Evolutionary conservation across 2,888 invertebrate species (phyloP).

Genomic region (Hypercompe scribonia): DNA sequence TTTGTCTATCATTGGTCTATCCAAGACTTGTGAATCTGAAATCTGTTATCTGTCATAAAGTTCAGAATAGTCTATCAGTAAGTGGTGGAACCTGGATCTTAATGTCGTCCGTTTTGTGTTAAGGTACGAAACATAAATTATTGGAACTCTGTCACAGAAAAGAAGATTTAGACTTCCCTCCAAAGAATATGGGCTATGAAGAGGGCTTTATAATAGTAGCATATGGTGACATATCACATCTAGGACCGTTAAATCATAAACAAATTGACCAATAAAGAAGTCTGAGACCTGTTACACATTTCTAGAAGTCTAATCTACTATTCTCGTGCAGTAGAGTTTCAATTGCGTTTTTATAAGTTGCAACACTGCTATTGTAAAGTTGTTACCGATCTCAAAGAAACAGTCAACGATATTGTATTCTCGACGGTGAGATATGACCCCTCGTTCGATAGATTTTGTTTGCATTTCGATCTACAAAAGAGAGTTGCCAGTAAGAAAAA

Average conservation of each 20-base stretch:
- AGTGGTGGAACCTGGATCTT: too few species aligned
- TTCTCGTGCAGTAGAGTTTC: slow-evolving; percentile 20
- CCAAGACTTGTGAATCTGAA: too few species aligned
- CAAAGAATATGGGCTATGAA: too few species aligned
- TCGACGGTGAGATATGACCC: not conserved
- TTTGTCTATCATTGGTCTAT: too few species aligned
- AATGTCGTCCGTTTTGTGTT: not conserved
- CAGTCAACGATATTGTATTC: not conserved
- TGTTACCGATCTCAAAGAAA: not conserved
- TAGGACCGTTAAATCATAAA: too few species aligned
- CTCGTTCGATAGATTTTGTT: not conserved
- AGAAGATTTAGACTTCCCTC: not conserved
- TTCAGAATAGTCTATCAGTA: too few species aligned
- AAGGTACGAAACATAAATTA: slow-evolving; percentile 6
- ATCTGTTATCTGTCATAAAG: too few species aligned
- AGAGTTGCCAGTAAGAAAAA: not conserved
- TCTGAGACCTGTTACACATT: too few species aligned
- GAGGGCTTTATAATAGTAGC: too few species aligned
- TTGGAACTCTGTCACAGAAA: slow-evolving; percentile 20
- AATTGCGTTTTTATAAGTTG: slow-evolving; percentile 15
- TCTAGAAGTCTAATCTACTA: not conserved
- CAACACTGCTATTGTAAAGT: slow-evolving; percentile 17
- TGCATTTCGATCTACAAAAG: not conserved
- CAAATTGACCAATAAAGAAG: too few species aligned
- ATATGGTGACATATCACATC: too few species aligned